phyloP scores from a whole-genome alignment of 2,888 invertebrate species.

The Pilophorus perplexus region DNA sequence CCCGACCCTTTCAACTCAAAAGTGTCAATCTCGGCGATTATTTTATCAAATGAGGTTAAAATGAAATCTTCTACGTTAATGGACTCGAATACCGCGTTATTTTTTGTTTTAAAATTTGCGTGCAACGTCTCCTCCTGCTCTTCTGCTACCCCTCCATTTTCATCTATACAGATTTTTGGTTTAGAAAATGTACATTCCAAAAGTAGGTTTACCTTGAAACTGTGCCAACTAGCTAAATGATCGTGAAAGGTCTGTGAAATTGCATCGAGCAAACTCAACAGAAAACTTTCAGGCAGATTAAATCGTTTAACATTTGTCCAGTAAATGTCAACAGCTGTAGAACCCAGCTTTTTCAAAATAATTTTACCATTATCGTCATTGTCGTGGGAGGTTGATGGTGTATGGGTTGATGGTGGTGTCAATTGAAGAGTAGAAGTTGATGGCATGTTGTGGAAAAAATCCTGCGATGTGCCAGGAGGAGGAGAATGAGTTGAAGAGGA shows the following conservation, averaged over 20 bases:
- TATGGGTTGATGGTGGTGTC: too few relatives aligned
- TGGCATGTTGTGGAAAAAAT: too few relatives aligned
- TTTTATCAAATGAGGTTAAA: neutral
- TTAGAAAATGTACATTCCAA: constrained; percentile 1
- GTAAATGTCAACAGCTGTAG: neutral
- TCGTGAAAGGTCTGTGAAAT: neutral
- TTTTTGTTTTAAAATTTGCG: constrained; percentile 8
- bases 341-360: neutral
- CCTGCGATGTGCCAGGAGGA: too few relatives aligned
- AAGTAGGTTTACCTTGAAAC: neutral
- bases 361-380: constrained; percentile 7
- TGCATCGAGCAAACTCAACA: neutral
- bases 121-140: neutral
- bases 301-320: neutral
- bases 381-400: too few relatives aligned
- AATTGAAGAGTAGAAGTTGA: too few relatives aligned
- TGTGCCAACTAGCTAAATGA: neutral
- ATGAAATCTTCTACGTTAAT: neutral
- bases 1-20: constrained; percentile 9
- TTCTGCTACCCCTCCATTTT: neutral
- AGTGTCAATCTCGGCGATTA: neutral
- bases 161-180: neutral
- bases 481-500: too few relatives aligned
- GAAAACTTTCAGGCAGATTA: neutral
- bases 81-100: neutral